Evolutionary conservation across 23 tunicate species (phyloP), one percentile per base, ranked within the genome.

Genomic region (Pegea sp.): DNA sequence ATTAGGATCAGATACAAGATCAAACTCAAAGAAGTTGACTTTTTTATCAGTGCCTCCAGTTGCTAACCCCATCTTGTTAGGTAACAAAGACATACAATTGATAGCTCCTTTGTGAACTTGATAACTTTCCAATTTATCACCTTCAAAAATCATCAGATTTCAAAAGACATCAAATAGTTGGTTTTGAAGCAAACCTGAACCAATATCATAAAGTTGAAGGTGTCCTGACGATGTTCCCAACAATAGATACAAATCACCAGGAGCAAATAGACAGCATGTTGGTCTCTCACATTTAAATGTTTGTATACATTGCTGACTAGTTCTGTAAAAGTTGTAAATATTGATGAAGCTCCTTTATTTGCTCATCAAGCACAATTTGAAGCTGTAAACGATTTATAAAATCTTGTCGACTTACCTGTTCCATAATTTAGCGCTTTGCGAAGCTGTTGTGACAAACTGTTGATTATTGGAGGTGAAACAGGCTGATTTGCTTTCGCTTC

Each of bases 1-100:
- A 3, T 80, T 30, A 30, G 66, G 71, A 30, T 80, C 93, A 0
- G 60, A 26, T 46, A 80, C 38, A 8, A 87, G 64, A 65, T 87
- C 97, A 31, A 87, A 75, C 21, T 76, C 77, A 88, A 88, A 87
- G 31, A 87, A 76, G 33, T 87, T 87, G 26, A 87, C 58, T 29
- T 55, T 44, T 50, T 76, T 70, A 64, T 87, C 97, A 2, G 54
- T 63, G 23, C 97, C 69, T 4, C 76, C 75, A 28, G 78, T 43
- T 1, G 71, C 89, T 31, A 69, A 34, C 23, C 86, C 97, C 2
- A 61, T 33, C 26, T 54, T 30, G 48, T 66, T 56, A 5, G 93
- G 65, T 13, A 16, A 24, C 2, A 80, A 46, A 19, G 59, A 63
- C 44, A 66, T 2, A 24, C 55, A 34, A 11, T 64, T 54, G 8